A percentile compares a stretch with the other conserved stretches of the same genome.
Conservation (phyloP, 1,140 invertebrate species). For the Charaxes varanes region DNA sequence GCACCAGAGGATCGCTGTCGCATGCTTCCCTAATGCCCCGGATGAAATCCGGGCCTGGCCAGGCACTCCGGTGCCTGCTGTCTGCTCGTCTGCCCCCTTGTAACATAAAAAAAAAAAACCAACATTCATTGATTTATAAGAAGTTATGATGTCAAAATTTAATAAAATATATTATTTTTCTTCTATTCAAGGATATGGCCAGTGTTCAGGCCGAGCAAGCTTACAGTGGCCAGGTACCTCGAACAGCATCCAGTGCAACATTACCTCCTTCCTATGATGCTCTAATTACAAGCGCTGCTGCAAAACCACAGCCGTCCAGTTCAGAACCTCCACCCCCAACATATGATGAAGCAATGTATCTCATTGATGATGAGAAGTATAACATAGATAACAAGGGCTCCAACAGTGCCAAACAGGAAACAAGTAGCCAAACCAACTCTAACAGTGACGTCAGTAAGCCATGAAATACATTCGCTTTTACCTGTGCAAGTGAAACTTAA, state of each 20-base stretch:
- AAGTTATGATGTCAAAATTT: too few species aligned
- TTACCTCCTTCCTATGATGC: slow-evolving; percentile 76
- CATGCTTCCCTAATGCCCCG: too few species aligned
- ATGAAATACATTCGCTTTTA: slow-evolving; percentile 27
- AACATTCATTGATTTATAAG: too few species aligned
- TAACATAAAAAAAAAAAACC: too few species aligned
- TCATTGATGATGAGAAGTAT: slow-evolving; percentile 70
- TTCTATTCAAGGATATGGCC: slow-evolving; percentile 76
- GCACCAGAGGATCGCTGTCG: too few species aligned
- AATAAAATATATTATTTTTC: too few species aligned
- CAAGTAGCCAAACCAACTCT: slow-evolving; percentile 40
- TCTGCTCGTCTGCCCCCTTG: too few species aligned
- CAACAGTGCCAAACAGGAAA: slow-evolving; percentile 51
- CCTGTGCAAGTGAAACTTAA: too few species aligned
- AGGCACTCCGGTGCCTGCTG: too few species aligned
- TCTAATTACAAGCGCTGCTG: slow-evolving; percentile 56
- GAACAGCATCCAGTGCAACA: slow-evolving; percentile 74
- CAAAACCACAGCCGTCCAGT: slow-evolving; percentile 59
- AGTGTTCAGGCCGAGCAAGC: slow-evolving; percentile 69
- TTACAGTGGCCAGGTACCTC: slow-evolving; percentile 57
- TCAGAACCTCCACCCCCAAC: slow-evolving; percentile 75
- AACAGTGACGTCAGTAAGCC: slow-evolving; percentile 49
- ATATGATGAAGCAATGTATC: slow-evolving; percentile 77
- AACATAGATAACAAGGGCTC: slow-evolving; percentile 42
- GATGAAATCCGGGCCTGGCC: too few species aligned